A percentile compares a stretch with the other conserved stretches of the same genome.
Evolutionary conservation across 2,888 invertebrate genomes (phyloP).

Genomic region (Harmothoe impar): DNA sequence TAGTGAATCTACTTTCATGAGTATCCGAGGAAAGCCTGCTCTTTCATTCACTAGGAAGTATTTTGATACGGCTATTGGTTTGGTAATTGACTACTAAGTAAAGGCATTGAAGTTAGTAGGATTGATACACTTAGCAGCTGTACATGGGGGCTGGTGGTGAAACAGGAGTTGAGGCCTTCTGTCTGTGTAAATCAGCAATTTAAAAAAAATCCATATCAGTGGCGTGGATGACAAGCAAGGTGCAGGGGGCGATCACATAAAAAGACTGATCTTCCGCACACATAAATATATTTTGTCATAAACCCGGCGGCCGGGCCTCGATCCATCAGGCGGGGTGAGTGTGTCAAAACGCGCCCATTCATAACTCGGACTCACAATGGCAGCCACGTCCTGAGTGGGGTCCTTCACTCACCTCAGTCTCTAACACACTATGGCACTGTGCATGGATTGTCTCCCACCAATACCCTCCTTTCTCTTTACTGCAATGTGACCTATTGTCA

Average conservation of each 20-base stretch:
- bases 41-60: too few relatives aligned
- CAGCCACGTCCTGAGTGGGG: background rate
- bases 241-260: background rate
- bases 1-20: too few relatives aligned
- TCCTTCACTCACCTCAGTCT: background rate
- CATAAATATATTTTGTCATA: slow-evolving; percentile 59
- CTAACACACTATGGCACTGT: too few relatives aligned
- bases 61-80: too few relatives aligned
- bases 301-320: background rate
- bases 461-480: background rate
- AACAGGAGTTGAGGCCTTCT: background rate
- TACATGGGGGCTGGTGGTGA: too few relatives aligned
- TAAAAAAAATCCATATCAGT: slow-evolving; percentile 44
- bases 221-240: slow-evolving; percentile 14
- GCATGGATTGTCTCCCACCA: background rate
- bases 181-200: slow-evolving; percentile 54
- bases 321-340: slow-evolving; percentile 45
- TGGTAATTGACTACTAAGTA: too few relatives aligned
- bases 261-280: slow-evolving; percentile 18
- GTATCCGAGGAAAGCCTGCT: too few relatives aligned
- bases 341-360: slow-evolving; percentile 36
- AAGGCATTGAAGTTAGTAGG: too few relatives aligned
- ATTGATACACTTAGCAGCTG: too few relatives aligned
- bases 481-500: background rate
- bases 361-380: slow-evolving; percentile 9